These are phyloP conservation scores for Oxycera nigricornis DNA, from an alignment of 2,888 invertebrate genomes.

Conservation along the genomic window DNA sequence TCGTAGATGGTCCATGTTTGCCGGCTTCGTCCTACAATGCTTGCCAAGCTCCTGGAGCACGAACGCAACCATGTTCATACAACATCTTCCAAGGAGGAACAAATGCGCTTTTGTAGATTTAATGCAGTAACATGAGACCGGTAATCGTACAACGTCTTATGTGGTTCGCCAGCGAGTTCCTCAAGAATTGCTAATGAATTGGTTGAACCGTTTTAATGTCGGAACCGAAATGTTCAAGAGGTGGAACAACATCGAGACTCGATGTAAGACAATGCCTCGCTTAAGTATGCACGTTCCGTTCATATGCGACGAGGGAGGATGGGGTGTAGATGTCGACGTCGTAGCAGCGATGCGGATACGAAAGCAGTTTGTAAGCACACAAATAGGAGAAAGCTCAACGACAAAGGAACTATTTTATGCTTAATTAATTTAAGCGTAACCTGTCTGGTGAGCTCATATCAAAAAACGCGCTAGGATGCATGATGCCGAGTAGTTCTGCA, in stretches of 20 bases:
- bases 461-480: too few species aligned
- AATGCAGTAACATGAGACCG: conserved; percentile 36
- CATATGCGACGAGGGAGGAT: not conserved
- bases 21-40: too few species aligned
- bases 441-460: too few species aligned
- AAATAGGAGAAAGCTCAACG: not conserved
- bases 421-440: conserved; percentile 21
- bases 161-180: conserved; percentile 42
- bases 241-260: not conserved
- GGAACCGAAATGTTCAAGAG: not conserved
- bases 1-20: not conserved
- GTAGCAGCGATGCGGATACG: not conserved
- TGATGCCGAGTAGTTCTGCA: not conserved
- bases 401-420: conserved; percentile 16
- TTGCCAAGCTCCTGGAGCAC: not conserved
- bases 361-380: not conserved
- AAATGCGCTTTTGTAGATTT: conserved; percentile 44
- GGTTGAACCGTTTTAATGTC: conserved; percentile 39
- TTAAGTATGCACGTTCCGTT: too few species aligned
- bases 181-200: conserved; percentile 46
- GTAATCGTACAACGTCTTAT: conserved; percentile 46
- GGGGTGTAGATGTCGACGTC: not conserved
- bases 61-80: conserved; percentile 34
- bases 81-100: conserved; percentile 34
- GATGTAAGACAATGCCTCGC: conserved; percentile 3